Percentiles rank a stretch among this genome's conserved stretches.
Evolutionary conservation across 1,140 invertebrate genomes (phyloP).

Genomic region (Bombyx mandarina): DNA sequence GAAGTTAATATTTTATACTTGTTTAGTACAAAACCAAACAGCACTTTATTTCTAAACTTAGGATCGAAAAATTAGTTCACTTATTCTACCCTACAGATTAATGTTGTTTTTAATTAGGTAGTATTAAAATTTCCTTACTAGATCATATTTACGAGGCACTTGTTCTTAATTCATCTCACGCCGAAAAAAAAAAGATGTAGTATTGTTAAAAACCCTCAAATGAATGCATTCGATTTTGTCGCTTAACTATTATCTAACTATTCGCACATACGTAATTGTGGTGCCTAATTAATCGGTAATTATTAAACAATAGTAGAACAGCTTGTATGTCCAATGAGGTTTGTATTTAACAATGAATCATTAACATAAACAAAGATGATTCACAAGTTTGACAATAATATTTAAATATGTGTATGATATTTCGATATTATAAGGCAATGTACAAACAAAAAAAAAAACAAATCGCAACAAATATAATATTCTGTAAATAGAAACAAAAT

Average conservation of each 20-base stretch:
- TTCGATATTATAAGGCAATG: neutral
- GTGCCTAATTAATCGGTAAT: constrained; percentile 16
- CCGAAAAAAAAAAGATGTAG: too few species aligned
- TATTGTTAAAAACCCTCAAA: neutral
- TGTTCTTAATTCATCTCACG: too few species aligned
- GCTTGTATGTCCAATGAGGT: constrained; percentile 7
- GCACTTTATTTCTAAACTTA: too few species aligned
- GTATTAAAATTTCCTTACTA: too few species aligned
- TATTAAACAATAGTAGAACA: constrained; percentile 12
- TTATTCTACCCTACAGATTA: too few species aligned
- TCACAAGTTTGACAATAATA: constrained; percentile 35
- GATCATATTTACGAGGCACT: too few species aligned
- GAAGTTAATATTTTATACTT: neutral
- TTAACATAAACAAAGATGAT: constrained; percentile 31
- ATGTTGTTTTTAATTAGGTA: too few species aligned
- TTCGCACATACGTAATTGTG: constrained; percentile 8
- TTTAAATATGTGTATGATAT: constrained; percentile 19
- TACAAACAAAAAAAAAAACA: too few species aligned
- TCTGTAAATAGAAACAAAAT: too few species aligned
- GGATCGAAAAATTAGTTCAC: too few species aligned
- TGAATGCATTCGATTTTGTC: neutral
- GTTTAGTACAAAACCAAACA: neutral
- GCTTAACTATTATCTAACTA: neutral
- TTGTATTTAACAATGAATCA: constrained; percentile 22
- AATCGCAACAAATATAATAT: too few species aligned